Conservation (phyloP, 1,140 invertebrate genomes). For the Drosophila mauritiana region DNA sequence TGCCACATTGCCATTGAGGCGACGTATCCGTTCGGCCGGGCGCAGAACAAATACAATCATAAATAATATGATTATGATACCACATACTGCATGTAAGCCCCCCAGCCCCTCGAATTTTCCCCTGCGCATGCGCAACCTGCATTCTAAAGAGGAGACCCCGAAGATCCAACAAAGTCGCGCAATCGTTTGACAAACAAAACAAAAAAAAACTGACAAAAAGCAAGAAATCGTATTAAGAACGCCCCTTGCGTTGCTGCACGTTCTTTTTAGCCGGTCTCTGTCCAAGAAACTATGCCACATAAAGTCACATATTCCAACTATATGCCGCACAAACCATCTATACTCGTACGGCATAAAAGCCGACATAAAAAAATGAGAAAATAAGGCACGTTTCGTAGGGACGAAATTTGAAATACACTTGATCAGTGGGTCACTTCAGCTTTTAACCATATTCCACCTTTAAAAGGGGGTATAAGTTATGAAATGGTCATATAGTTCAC, state of each 20-base stretch:
- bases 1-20: constrained; percentile 42
- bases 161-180: constrained; percentile 24
- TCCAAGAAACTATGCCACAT: constrained; percentile 47
- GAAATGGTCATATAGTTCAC: too few relatives aligned
- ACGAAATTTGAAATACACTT: neutral
- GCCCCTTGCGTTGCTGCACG: constrained; percentile 47
- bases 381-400: neutral
- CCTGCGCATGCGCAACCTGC: constrained; percentile 47
- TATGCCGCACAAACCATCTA: neutral
- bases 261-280: constrained; percentile 16
- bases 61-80: constrained; percentile 81
- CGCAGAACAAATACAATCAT: constrained; percentile 77
- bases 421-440: neutral
- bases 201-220: constrained; percentile 6
- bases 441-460: too few relatives aligned
- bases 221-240: constrained; percentile 15
- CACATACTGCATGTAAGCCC: constrained; percentile 28
- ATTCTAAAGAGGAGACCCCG: constrained; percentile 53
- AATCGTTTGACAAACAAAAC: constrained; percentile 58
- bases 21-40: constrained; percentile 15
- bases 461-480: too few relatives aligned
- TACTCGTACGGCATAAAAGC: neutral
- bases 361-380: neutral
- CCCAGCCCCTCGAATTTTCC: neutral
- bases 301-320: constrained; percentile 23